phyloP scores from a whole-genome alignment of 1,140 invertebrate species.

The Drosophila murphyi region DNA sequence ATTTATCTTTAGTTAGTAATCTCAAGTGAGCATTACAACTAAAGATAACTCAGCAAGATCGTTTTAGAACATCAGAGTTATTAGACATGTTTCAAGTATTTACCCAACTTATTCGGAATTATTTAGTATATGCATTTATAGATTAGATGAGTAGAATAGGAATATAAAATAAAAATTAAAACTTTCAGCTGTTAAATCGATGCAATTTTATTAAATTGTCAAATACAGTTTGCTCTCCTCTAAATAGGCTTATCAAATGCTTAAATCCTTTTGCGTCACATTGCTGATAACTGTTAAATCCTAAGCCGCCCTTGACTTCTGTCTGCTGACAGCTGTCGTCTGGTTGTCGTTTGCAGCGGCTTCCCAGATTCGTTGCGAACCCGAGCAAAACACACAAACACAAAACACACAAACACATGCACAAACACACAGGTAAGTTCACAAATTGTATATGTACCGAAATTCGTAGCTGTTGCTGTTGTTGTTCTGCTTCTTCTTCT shows the following conservation, averaged over 20 bases:
- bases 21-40: too few relatives aligned
- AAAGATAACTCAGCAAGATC: too few relatives aligned
- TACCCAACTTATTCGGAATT: background rate
- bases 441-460: slow-evolving; percentile 68
- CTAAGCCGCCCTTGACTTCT: slow-evolving; percentile 51
- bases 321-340: slow-evolving; percentile 44
- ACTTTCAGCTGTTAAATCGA: too few relatives aligned
- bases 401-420: background rate
- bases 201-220: too few relatives aligned
- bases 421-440: slow-evolving; percentile 58
- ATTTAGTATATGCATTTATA: background rate
- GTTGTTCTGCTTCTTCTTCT: slow-evolving; percentile 38
- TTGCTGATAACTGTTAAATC: slow-evolving; percentile 35
- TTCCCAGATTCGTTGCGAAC: slow-evolving; percentile 60
- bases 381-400: slow-evolving; percentile 1
- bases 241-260: background rate
- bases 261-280: background rate
- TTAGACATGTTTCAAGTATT: too few relatives aligned
- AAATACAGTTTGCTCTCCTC: too few relatives aligned
- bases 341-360: slow-evolving; percentile 36
- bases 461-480: slow-evolving; percentile 54
- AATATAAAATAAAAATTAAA: background rate
- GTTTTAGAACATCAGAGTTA: too few relatives aligned
- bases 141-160: background rate
- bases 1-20: too few relatives aligned